Evolutionary conservation across 2,888 invertebrate species (phyloP).

Genomic region (Drosophila crucigera): DNA sequence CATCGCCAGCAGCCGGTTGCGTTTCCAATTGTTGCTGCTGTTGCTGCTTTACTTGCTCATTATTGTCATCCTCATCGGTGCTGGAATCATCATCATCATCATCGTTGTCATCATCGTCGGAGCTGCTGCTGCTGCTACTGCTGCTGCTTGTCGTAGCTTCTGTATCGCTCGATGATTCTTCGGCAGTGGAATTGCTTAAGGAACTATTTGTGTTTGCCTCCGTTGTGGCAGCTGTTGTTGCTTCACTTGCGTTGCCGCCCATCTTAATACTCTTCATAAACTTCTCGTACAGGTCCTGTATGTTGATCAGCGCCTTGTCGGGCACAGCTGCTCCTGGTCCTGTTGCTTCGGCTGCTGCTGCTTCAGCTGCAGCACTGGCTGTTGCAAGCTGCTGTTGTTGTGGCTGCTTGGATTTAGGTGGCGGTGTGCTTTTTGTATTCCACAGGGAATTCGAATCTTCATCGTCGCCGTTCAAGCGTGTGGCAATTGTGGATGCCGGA

Average conservation of each 20-base stretch:
- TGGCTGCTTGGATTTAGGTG: slow-evolving; percentile 54
- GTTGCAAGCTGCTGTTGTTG: neutral
- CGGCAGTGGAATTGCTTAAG: slow-evolving; percentile 64
- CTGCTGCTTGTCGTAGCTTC: slow-evolving; percentile 53
- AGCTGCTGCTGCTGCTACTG: slow-evolving; percentile 54
- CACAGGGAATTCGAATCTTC: slow-evolving; percentile 72
- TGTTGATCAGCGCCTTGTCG: slow-evolving; percentile 67
- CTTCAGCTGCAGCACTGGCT: slow-evolving; percentile 6
- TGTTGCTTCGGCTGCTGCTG: neutral
- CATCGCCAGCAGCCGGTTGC: neutral
- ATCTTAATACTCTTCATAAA: slow-evolving; percentile 83
- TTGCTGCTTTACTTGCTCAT: slow-evolving; percentile 13
- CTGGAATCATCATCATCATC: slow-evolving; percentile 39
- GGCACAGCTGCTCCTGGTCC: neutral
- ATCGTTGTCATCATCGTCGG: slow-evolving; percentile 36
- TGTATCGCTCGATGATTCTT: slow-evolving; percentile 63
- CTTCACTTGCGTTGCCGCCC: slow-evolving; percentile 48
- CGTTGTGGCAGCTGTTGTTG: slow-evolving; percentile 6
- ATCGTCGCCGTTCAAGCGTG: slow-evolving; percentile 47
- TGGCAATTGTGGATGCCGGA: neutral
- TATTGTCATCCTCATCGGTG: slow-evolving; percentile 31
- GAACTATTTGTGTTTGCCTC: slow-evolving; percentile 45
- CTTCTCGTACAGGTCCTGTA: slow-evolving; percentile 83
- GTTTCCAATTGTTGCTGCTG: slow-evolving; percentile 25
- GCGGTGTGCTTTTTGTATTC: slow-evolving; percentile 71